A percentile compares a stretch with the other conserved stretches of the same genome.
Conservation (phyloP, 2,113 vertebrate genomes). For the Trogon melanurus region DNA sequence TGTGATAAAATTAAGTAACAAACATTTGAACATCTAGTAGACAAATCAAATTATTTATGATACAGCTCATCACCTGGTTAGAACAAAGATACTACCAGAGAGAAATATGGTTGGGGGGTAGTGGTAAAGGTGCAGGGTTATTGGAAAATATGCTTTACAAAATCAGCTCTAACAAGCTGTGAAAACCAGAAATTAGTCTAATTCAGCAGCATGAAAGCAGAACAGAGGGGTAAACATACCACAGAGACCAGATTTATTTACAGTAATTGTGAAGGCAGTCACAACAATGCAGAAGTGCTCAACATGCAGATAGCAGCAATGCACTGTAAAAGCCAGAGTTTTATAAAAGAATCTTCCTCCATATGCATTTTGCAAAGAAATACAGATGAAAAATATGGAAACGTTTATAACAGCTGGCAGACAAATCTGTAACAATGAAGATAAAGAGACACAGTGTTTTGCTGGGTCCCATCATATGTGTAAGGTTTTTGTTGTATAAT, state of each 20-base stretch:
- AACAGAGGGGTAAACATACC: not conserved
- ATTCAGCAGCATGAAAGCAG: not conserved
- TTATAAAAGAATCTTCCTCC: not conserved
- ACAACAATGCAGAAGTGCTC: not conserved
- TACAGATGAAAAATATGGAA: not conserved
- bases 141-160: not conserved
- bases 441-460: not conserved
- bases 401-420: not conserved
- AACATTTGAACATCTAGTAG: not conserved
- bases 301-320: not conserved
- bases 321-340: not conserved
- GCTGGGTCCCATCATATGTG: not conserved
- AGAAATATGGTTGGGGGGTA: not conserved
- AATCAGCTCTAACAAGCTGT: not conserved
- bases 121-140: not conserved
- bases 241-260: slow-evolving; percentile 11
- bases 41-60: accelerated
- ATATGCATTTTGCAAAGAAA: not conserved
- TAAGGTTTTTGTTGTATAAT: not conserved
- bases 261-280: not conserved
- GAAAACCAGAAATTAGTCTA: not conserved
- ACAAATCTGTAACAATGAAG: not conserved
- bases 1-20: not conserved
- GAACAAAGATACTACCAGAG: not conserved
- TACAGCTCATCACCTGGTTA: not conserved